Evolutionary conservation across 2,113 vertebrate genomes (phyloP).

Genomic region (Oxygymnocypris stewartii): DNA sequence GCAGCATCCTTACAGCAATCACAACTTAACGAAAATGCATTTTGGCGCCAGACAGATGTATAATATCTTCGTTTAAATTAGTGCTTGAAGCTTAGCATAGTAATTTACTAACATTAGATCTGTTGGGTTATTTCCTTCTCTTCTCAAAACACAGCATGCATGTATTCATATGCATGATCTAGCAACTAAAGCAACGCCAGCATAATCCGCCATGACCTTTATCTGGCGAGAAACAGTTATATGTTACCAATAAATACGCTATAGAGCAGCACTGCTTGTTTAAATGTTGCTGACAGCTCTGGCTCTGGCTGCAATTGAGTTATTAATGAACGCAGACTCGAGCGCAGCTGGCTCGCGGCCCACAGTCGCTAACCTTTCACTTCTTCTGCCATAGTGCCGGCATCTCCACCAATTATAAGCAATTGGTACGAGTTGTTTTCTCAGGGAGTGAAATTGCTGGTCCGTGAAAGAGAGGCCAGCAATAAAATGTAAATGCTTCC

Average conservation of each 20-base stretch:
- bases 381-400: slow-evolving; percentile 69
- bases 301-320: slow-evolving; percentile 39
- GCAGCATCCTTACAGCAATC: not conserved
- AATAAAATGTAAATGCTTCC: slow-evolving; percentile 80
- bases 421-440: slow-evolving; percentile 87
- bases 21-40: not conserved
- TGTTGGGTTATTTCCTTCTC: not conserved
- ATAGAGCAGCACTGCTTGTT: slow-evolving; percentile 35
- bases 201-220: not conserved
- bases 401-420: slow-evolving; percentile 80
- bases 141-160: not conserved
- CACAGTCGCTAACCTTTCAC: slow-evolving; percentile 69
- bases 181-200: not conserved
- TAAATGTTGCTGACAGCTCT: slow-evolving; percentile 40
- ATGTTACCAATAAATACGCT: slow-evolving; percentile 47
- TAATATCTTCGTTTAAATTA: not conserved
- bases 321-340: slow-evolving; percentile 71
- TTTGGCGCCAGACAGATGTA: not conserved
- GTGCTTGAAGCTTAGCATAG: not conserved
- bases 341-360: slow-evolving; percentile 81
- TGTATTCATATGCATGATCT: not conserved
- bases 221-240: not conserved
- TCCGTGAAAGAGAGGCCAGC: slow-evolving; percentile 70
- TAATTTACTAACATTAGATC: slow-evolving; percentile 1
- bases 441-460: slow-evolving; percentile 80